Percentiles rank a stretch among this genome's conserved stretches.
Conservation (phyloP, 2,113 vertebrate species). For the Poeciliopsis retropinna region DNA sequence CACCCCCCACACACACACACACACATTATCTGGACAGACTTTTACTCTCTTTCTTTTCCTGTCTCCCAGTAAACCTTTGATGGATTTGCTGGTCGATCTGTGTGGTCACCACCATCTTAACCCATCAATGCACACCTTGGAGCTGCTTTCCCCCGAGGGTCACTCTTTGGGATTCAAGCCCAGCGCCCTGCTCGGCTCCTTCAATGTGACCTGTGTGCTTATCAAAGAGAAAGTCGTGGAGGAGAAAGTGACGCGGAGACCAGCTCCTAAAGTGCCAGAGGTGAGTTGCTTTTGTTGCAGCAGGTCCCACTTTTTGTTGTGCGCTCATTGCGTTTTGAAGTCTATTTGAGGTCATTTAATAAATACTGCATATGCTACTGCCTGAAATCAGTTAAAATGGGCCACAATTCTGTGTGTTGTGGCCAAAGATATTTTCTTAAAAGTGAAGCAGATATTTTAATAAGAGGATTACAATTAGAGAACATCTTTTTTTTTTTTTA, state of each 20-base stretch:
- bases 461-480: neutral
- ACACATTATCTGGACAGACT: neutral
- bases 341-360: neutral
- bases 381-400: neutral
- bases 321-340: neutral
- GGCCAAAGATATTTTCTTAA: neutral
- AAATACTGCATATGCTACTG: too few relatives aligned
- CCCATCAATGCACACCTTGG: conserved; percentile 89
- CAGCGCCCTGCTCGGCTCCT: conserved; percentile 88
- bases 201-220: conserved; percentile 85
- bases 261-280: conserved; percentile 88
- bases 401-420: neutral
- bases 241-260: conserved; percentile 83
- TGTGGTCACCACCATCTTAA: conserved; percentile 92
- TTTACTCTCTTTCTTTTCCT: conserved; percentile 48
- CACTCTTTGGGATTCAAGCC: conserved; percentile 90
- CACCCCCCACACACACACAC: neutral
- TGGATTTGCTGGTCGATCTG: conserved; percentile 95
- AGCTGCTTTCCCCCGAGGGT: conserved; percentile 82
- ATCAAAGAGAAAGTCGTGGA: conserved; percentile 90
- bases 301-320: neutral
- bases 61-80: conserved; percentile 89
- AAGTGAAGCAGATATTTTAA: neutral
- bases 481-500: neutral
- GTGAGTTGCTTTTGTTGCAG: conserved; percentile 72